Conservation (phyloP, 2,113 vertebrate genomes). For the Recurvirostra avosetta region DNA sequence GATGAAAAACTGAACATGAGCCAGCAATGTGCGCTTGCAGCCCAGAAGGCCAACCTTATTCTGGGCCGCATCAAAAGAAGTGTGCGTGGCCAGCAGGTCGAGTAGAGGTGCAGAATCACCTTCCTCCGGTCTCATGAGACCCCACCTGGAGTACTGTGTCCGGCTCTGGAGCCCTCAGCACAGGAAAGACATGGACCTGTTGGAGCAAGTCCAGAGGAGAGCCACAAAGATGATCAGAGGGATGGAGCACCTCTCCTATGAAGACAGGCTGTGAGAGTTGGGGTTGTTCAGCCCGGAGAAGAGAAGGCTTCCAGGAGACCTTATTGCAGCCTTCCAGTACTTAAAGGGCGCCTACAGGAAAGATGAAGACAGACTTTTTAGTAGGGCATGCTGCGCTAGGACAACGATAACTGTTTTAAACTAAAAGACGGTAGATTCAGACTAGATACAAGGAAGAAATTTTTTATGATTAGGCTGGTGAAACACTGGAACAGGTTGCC, state of each 20-base stretch:
- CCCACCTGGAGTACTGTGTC: neutral
- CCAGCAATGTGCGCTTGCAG: accelerated
- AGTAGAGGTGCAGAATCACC: too few species aligned
- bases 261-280: neutral
- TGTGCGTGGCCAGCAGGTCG: accelerated
- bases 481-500: neutral
- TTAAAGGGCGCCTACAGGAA: neutral
- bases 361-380: neutral
- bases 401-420: neutral
- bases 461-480: neutral
- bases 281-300: neutral
- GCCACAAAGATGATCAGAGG: neutral
- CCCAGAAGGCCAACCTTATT: accelerated
- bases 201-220: neutral
- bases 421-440: neutral
- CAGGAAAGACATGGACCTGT: neutral
- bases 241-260: neutral
- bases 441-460: neutral
- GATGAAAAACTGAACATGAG: neutral
- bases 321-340: neutral
- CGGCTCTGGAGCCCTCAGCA: neutral
- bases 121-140: accelerated
- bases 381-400: accelerated
- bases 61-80: neutral
- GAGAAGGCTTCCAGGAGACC: neutral